Evolutionary conservation across 2,888 invertebrate species (phyloP).

Genomic region (Lamproptera curius): DNA sequence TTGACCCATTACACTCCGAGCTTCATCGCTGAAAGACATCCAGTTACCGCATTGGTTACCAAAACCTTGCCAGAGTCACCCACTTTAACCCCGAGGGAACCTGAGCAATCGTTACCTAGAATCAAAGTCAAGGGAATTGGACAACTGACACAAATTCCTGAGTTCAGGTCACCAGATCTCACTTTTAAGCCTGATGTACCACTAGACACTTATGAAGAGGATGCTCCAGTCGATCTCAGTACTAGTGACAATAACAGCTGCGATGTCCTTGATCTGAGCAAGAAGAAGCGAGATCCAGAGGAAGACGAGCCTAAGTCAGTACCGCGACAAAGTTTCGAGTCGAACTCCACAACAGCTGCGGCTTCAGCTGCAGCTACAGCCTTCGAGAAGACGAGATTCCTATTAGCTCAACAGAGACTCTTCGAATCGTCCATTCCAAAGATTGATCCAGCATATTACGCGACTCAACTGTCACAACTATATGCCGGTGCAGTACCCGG

Average conservation of each 20-base stretch:
- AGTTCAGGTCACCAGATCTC: conserved; percentile 59
- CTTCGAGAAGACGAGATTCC: conserved; percentile 77
- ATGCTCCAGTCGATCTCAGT: conserved; percentile 83
- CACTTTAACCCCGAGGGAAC: conserved; percentile 51
- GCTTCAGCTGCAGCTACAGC: conserved; percentile 62
- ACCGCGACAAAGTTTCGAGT: conserved; percentile 69
- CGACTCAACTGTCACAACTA: conserved; percentile 79
- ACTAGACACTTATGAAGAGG: conserved; percentile 64
- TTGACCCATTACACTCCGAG: conserved; percentile 62
- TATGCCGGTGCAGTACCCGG: conserved; percentile 77
- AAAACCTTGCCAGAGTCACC: conserved; percentile 59
- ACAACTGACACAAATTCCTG: conserved; percentile 77
- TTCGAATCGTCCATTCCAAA: conserved; percentile 79
- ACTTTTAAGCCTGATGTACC: conserved; percentile 52
- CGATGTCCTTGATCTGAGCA: conserved; percentile 90
- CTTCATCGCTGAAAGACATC: conserved; percentile 69
- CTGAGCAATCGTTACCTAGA: conserved; percentile 58
- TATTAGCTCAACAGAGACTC: conserved; percentile 82
- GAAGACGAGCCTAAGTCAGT: conserved; percentile 51
- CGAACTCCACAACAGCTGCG: conserved; percentile 52
- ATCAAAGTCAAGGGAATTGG: conserved; percentile 82
- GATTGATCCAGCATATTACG: conserved; percentile 80
- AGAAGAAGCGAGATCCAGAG: conserved; percentile 79
- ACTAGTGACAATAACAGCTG: conserved; percentile 75
- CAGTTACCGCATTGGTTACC: conserved; percentile 51